These are phyloP conservation scores for Meloidogyne hapla DNA, from an alignment of 1,140 invertebrate genomes.

Conservation along the genomic window DNA sequence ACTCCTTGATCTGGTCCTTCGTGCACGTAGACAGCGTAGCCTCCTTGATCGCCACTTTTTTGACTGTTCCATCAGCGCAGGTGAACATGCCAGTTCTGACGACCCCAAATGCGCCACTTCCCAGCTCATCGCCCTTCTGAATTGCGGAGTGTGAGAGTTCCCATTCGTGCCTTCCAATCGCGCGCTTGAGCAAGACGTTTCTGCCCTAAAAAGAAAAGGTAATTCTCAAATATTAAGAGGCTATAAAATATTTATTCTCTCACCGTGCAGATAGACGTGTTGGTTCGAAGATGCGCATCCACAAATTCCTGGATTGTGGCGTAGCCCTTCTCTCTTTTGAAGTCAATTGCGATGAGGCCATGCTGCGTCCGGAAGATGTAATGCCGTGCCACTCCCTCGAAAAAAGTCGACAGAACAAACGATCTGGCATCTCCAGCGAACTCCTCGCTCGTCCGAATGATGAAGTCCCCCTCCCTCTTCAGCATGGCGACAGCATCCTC, in stretches of 20 bases:
- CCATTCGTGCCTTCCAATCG: neutral
- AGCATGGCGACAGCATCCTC: constrained; percentile 46
- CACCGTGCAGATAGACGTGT: neutral
- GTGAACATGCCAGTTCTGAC: neutral
- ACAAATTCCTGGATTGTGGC: neutral
- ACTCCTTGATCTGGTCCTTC: constrained; percentile 23
- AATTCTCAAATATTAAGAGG: neutral
- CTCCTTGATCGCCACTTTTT: constrained; percentile 14
- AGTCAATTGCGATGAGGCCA: neutral
- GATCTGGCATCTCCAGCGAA: neutral
- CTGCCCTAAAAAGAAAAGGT: neutral
- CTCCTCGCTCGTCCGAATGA: constrained; percentile 42
- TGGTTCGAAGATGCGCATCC: neutral
- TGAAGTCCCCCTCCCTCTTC: constrained; percentile 42
- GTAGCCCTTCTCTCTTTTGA: neutral
- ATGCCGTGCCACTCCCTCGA: neutral
- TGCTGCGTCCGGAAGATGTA: neutral
- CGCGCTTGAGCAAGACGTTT: neutral
- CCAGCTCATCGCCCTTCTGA: neutral
- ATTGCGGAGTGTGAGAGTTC: neutral
- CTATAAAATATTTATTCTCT: neutral
- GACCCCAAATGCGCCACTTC: constrained; percentile 9
- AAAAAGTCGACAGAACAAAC: neutral
- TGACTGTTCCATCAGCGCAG: neutral
- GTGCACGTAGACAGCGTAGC: neutral